These are phyloP conservation scores for Neolamprologus ventralis DNA, from an alignment of 2,113 vertebrate genomes.

Conservation along the genomic window DNA sequence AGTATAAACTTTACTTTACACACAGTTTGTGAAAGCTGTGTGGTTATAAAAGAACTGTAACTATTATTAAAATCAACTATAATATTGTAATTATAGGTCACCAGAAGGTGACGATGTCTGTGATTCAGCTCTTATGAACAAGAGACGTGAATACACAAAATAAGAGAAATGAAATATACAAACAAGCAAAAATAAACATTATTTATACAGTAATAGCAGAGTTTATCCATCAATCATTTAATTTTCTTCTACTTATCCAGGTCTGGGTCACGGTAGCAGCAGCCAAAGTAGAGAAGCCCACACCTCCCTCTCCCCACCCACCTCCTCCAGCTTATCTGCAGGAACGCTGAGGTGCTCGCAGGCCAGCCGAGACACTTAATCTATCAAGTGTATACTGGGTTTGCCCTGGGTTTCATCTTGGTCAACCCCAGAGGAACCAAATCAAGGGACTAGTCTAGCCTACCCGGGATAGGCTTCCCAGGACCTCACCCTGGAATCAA, in stretches of 20 bases:
- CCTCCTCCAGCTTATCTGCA: not conserved
- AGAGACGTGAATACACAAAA: not conserved
- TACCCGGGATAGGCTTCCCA: not conserved
- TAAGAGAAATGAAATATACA: not conserved
- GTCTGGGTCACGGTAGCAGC: not conserved
- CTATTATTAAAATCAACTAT: not conserved
- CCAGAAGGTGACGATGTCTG: not conserved
- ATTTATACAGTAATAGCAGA: not conserved
- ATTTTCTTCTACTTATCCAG: not conserved
- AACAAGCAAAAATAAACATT: not conserved
- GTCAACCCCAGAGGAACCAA: not conserved
- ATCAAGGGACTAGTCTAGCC: fast-evolving
- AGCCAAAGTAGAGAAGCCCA: not conserved
- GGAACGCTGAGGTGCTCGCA: not conserved
- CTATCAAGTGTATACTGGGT: fast-evolving
- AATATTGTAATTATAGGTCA: not conserved
- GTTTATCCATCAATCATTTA: not conserved
- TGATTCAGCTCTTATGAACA: not conserved
- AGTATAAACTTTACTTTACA: not conserved
- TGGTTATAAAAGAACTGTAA: not conserved
- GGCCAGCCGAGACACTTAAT: not conserved
- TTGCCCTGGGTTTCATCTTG: not conserved
- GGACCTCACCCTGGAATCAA: not conserved
- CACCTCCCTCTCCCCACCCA: not conserved
- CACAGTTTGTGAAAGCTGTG: not conserved